Evolutionary conservation across 1,140 invertebrate genomes (phyloP), one percentile per base, ranked within the genome.

Genomic region (Drosophila eugracilis): DNA sequence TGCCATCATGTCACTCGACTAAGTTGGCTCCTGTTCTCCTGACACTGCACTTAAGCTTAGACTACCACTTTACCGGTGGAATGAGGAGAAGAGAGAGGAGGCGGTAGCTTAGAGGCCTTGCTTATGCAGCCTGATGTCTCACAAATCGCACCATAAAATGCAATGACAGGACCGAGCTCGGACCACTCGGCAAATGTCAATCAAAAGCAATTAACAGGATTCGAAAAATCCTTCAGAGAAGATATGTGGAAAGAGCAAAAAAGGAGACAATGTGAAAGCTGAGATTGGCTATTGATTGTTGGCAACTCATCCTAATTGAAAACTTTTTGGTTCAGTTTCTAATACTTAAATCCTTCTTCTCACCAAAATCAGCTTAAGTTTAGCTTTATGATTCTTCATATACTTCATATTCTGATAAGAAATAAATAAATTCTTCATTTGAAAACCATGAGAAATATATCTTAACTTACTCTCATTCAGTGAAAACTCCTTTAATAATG

Each of bases 1-100:
- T 3, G 26, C 15, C 14, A 3, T 65, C 14, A 3, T 65, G 17
- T 6, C 47, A 45, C n/a, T 53, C 32, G 36, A 62, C 65, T 55
- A 30, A 55, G 37, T 42, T 60, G 52, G 34, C 36, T 30, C 47
- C 36, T 60, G 22, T 24, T 44, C 34, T 32, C 36, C 55, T 54
- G 52, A n/a, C 77, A 48, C 9, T 79, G 81, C 80, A 85, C 80
- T 85, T 85, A 86, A 85, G 81, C 76, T 79, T 85, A 79, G 41
- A 41, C 12, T 37, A 21, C 28, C 47, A 24, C 19, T 41, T 14
- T 26, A 17, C 32, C 41, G 17, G 19, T 26, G 50, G 30, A 4
- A 32, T 32, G 30, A 4, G 3, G 30, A n/a, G n/a, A n/a, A n/a
- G n/a, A n/a, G n/a, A n/a, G n/a, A n/a, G 17, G 28, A 22, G 10